These are phyloP conservation scores for Decapterus maruadsi DNA, from an alignment of 2,797 vertebrate genomes.

Conservation along the genomic window DNA sequence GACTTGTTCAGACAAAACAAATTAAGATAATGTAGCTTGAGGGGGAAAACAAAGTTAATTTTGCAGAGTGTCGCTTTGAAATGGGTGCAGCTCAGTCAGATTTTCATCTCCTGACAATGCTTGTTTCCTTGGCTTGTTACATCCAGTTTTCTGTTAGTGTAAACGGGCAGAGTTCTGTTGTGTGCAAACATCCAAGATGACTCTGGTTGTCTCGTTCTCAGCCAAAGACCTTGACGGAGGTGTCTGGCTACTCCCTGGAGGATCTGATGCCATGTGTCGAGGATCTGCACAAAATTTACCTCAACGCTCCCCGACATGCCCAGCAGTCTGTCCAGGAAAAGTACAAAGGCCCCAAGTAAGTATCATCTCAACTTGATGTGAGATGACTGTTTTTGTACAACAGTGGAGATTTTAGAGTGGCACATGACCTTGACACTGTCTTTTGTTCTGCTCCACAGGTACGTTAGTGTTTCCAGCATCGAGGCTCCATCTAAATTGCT, in stretches of 20 bases:
- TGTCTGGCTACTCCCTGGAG: conserved; percentile 90
- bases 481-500: conserved; percentile 88
- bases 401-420: no score
- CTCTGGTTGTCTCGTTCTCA: conserved; percentile 47
- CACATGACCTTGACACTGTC: background rate
- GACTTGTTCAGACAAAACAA: no score
- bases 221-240: conserved; percentile 87
- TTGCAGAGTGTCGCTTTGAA: no score
- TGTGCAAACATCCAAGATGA: background rate
- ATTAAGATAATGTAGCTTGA: no score
- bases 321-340: conserved; percentile 97
- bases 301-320: conserved; percentile 90
- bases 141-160: background rate
- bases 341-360: conserved; percentile 95
- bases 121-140: background rate
- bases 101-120: no score
- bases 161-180: no score
- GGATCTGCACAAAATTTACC: conserved; percentile 92
- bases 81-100: no score
- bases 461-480: conserved; percentile 91
- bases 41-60: no score
- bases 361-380: background rate
- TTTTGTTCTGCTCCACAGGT: conserved; percentile 79
- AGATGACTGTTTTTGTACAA: no score
- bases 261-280: conserved; percentile 91